These are phyloP conservation scores for Apodemus speciosus DNA, from an alignment of 2,113 vertebrate species.

Conservation along the genomic window DNA sequence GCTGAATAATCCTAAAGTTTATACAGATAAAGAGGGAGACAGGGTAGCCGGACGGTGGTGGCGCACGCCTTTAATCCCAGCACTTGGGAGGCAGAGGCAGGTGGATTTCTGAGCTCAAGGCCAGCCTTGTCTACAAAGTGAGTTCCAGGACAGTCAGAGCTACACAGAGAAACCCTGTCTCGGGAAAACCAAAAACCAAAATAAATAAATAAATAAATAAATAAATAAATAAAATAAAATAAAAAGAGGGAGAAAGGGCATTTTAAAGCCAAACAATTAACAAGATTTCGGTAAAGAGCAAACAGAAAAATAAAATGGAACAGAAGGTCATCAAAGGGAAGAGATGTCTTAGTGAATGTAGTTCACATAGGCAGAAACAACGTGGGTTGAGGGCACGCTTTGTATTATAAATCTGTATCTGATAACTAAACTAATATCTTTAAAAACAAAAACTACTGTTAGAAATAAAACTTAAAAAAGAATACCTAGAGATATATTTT, in stretches of 20 bases:
- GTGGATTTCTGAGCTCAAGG: too few relatives aligned
- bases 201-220: too few relatives aligned
- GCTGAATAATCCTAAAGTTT: constrained; percentile 10
- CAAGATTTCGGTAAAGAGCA: background rate
- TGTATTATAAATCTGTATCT: constrained; percentile 12
- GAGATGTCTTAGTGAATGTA: constrained; percentile 10
- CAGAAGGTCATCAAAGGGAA: background rate
- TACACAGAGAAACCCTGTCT: too few relatives aligned
- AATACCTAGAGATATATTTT: background rate
- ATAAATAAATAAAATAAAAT: too few relatives aligned
- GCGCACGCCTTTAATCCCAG: too few relatives aligned
- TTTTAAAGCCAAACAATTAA: constrained; percentile 32
- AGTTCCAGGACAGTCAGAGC: too few relatives aligned
- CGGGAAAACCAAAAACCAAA: too few relatives aligned
- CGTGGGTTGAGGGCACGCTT: background rate
- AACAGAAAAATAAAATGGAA: background rate
- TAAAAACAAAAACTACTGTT: constrained; percentile 5
- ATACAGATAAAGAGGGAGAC: background rate
- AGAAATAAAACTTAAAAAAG: constrained; percentile 29
- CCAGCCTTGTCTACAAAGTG: too few relatives aligned
- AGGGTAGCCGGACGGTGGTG: too few relatives aligned
- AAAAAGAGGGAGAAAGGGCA: background rate
- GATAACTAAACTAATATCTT: background rate
- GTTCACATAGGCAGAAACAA: background rate
- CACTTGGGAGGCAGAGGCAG: too few relatives aligned